Conservation (phyloP, 2,888 invertebrate species). For the Anarsia innoxiella region DNA sequence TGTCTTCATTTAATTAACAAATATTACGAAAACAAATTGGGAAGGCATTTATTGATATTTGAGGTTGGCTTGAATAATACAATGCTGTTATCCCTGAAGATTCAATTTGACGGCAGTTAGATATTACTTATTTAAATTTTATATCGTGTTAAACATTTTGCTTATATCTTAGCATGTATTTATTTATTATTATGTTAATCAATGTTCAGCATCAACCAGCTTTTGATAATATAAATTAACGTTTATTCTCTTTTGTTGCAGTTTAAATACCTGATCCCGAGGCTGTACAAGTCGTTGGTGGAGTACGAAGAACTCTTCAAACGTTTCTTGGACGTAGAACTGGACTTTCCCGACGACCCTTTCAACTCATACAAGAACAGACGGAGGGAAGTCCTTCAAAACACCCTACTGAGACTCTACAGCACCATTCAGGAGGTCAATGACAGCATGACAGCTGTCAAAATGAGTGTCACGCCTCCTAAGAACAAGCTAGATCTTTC, state of each 20-base stretch:
- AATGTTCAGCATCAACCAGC: no score
- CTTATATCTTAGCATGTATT: background rate
- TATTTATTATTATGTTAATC: background rate
- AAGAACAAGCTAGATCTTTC: constrained; percentile 54
- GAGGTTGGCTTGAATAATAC: no score
- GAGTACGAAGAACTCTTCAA: constrained; percentile 56
- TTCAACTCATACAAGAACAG: constrained; percentile 58
- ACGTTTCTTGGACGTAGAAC: constrained; percentile 43
- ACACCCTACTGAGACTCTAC: constrained; percentile 58
- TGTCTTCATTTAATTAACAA: constrained; percentile 6
- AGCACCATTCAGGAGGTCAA: constrained; percentile 75
- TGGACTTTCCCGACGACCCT: constrained; percentile 56
- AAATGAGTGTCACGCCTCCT: constrained; percentile 44
- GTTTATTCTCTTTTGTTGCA: constrained; percentile 58
- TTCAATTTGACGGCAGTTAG: no score
- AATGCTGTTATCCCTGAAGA: no score
- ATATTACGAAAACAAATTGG: no score
- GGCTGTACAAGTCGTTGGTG: constrained; percentile 67
- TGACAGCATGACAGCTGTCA: constrained; percentile 54
- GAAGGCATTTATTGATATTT: no score
- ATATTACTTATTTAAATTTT: no score
- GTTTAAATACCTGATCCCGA: constrained; percentile 73
- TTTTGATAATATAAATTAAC: constrained; percentile 1
- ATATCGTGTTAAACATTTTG: background rate
- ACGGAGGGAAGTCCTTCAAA: constrained; percentile 50